Base-by-base conservation (phyloP, 2,888 invertebrate genomes). In the Dermolepida albohirtum region DNA sequence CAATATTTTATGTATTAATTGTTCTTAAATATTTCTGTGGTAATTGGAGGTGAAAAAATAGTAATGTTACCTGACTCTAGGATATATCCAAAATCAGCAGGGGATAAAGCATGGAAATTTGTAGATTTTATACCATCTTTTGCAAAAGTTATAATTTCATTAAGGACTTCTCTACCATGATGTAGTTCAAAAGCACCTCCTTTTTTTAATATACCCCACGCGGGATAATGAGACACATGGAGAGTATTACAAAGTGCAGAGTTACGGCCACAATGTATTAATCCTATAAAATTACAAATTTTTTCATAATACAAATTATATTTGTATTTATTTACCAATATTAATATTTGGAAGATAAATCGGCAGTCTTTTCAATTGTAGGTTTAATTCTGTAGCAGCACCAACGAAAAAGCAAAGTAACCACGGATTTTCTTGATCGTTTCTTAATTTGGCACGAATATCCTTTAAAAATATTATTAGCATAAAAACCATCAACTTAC, bases 171-270 rank as follows among this genome's bases (percentile, higher is more conserved):
- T 72, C 89, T 82, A 75, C 91, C 92, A 79, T 90, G 89, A 79
- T 89, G 87, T 11, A 91, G 84, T 78, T 95, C 94, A 81, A 92
- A 91, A 0, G 89, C 91, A 2, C 94, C 93, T 17, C 90, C 90
- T 1, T 84, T 82, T 79, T 94, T 94, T 72, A 95, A 84, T 5
- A 93, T 85, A 11, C 88, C 90, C 88, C 93, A 93, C 12, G 89
- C 85, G 0, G 94, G 93, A 74, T 88, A 84, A 4, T 84, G 80
- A 5, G 85, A 84, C 1, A 89, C 85, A 74, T 89, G 88, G 11
- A 91, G 79, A 5, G 86, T 86, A 0, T 82, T 77, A 76, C 92
- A 92, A 0, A 91, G 79, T 17, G 84, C 83, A 0, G 84, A 73
- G 80, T 86, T 86, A 70, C 80, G 82, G 1, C 86, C 88, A 76